These are phyloP conservation scores for Palythoa caribaeorum DNA, from an alignment of 92 coral and sea anemone species.

Conservation along the genomic window DNA sequence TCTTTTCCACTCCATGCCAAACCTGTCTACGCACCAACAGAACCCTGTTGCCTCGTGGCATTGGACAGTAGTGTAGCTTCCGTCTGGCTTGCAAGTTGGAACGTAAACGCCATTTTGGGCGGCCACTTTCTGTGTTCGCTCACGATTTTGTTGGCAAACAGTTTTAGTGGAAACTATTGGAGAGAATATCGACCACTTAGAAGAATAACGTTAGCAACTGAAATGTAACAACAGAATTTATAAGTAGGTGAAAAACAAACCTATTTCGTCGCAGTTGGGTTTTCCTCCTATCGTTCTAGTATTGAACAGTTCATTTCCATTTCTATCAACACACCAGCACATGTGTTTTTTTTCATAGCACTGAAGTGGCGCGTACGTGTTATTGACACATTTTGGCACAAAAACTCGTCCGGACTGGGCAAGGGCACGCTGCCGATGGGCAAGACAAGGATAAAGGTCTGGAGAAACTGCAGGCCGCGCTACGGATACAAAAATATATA, in stretches of 20 bases:
- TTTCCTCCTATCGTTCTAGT: slow-evolving; percentile 74
- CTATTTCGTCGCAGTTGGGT: slow-evolving; percentile 59
- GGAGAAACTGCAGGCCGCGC: background rate
- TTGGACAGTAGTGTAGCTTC: slow-evolving; percentile 80
- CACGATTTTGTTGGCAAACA: slow-evolving; percentile 43
- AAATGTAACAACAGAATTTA: too few species aligned
- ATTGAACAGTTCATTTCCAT: slow-evolving; percentile 75
- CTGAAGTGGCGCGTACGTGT: slow-evolving; percentile 77
- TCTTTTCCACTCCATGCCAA: slow-evolving; percentile 81
- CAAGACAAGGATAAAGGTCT: slow-evolving; percentile 61
- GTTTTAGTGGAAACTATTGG: slow-evolving; percentile 42
- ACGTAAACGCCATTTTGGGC: slow-evolving; percentile 62
- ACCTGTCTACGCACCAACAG: slow-evolving; percentile 94
- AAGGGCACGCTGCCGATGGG: slow-evolving; percentile 69
- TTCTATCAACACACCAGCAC: slow-evolving; percentile 95
- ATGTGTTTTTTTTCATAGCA: slow-evolving; percentile 67
- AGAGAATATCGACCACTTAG: background rate
- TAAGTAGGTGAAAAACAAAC: background rate
- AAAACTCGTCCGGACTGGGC: slow-evolving; percentile 58
- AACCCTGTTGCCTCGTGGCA: slow-evolving; percentile 85
- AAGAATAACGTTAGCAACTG: background rate
- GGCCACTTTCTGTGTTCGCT: slow-evolving; percentile 7
- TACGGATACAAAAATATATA: background rate
- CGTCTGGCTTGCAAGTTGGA: slow-evolving; percentile 82
- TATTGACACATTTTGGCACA: slow-evolving; percentile 73